Evolutionary conservation across 53 echinoderm and acorn worm species (phyloP).

Genomic region (Henricia sp.): DNA sequence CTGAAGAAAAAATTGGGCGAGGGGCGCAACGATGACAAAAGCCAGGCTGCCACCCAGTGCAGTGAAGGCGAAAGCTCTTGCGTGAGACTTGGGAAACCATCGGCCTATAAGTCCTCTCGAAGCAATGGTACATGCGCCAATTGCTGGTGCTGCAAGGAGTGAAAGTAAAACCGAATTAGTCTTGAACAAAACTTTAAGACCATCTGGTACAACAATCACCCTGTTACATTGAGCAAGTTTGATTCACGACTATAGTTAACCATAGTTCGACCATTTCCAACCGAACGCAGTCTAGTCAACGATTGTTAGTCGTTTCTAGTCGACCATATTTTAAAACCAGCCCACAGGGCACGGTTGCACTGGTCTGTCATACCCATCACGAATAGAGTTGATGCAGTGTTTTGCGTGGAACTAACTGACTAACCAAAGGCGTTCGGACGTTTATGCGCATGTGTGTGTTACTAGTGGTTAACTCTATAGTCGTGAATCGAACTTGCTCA

Average conservation of each 20-base stretch:
- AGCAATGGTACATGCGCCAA: not conserved
- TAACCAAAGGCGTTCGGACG: no score
- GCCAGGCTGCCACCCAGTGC: not conserved
- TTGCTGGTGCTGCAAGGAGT: not conserved
- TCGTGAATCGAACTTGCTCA: not conserved
- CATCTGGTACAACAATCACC: not conserved
- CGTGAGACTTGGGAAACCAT: not conserved
- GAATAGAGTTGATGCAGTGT: not conserved
- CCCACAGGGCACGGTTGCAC: no score
- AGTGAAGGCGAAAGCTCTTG: not conserved
- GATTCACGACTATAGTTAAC: no score
- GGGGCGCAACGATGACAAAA: not conserved
- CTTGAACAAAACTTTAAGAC: not conserved
- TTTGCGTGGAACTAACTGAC: no score
- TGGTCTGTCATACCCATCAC: not conserved
- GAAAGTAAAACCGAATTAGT: no score
- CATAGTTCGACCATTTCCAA: no score
- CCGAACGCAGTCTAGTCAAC: no score
- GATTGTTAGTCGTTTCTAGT: no score
- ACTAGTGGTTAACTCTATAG: not conserved
- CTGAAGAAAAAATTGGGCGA: not conserved
- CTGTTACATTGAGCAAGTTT: not conserved
- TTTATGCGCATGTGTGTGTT: not conserved
- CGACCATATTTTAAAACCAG: no score
- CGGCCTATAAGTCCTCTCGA: not conserved